Base-by-base conservation (phyloP, 2,888 invertebrate species). In the Andrena trimmerana region DNA sequence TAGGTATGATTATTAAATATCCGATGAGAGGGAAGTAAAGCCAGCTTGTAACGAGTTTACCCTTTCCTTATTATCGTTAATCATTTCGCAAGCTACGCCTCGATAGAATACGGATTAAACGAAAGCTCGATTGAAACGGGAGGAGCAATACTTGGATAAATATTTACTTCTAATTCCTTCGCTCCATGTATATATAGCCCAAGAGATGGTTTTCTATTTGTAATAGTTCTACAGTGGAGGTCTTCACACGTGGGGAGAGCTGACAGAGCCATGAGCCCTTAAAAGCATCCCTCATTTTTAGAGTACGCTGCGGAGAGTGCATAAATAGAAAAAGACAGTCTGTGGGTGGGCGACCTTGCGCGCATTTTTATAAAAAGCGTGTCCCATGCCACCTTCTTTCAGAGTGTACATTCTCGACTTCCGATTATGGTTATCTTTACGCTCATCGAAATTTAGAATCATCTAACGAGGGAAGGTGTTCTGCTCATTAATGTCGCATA, bases 231-330 rank as follows among this genome's bases (percentile, higher is more conserved):
- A n/a, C 42, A 33, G 59, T 6, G 59, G 69, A 59, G 69, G 69
- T 59, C 59, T 10, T 67, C 29, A n/a, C 31, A 13, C 31, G 20
- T 2, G 67, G 16, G 24, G n/a, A 24, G 10, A 6, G 27, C 52
- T 42, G 57, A 27, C 24, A 10, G 67, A 68, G 31, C 2, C 33
- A 33, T n/a, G 57, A 16, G n/a, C n/a, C 68, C 36, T 36, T 69
- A 69, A 59, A 57, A 69, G 42, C 69, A 62, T 20, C 33, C 7
- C 10, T 33, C 62, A 69, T 69, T 69, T 69, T 69, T 69, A 59
- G 59, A 57, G 42, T 36, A 59, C 24, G n/a, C 42, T 69, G n/a
- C 20, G 29, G 4, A 1, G 33, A 33, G 36, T 24, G 24, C 59
- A 29, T 29, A 69, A 69, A 69, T 69, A 69, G 59, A 69, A 36